These are phyloP conservation scores for Ciconia maguari DNA, from an alignment of 2,113 vertebrate species.

Conservation along the genomic window DNA sequence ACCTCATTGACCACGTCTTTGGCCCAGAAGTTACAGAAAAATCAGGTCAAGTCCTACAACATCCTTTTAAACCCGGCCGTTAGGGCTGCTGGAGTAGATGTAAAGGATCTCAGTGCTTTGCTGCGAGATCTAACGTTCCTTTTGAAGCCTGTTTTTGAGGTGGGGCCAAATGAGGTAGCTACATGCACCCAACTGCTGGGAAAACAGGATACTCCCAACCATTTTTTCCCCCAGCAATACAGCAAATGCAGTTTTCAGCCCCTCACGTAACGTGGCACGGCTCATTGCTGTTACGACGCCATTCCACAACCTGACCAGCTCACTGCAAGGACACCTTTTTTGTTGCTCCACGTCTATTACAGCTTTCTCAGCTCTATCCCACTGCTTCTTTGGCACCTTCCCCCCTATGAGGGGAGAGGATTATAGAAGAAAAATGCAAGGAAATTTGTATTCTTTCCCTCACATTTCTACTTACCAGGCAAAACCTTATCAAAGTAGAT, in stretches of 20 bases:
- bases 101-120: neutral
- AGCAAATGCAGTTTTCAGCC: neutral
- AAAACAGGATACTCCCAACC: neutral
- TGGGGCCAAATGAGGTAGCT: neutral
- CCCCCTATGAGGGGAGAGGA: neutral
- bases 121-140: neutral
- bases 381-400: neutral
- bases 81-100: neutral
- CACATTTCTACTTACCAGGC: constrained; percentile 76
- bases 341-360: neutral
- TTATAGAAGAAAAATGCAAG: neutral
- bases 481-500: constrained; percentile 88
- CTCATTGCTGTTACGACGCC: neutral
- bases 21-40: neutral
- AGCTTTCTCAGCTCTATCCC: neutral
- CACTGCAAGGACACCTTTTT: neutral
- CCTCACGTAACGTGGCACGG: fast-evolving
- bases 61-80: neutral
- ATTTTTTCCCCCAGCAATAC: neutral
- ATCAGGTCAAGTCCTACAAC: neutral
- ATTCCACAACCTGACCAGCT: neutral
- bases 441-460: neutral
- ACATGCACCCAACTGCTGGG: neutral
- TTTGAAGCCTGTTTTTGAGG: neutral
- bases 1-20: neutral